phyloP scores from a whole-genome alignment of 1,140 invertebrate species.

The Bilobella aurantiaca region DNA sequence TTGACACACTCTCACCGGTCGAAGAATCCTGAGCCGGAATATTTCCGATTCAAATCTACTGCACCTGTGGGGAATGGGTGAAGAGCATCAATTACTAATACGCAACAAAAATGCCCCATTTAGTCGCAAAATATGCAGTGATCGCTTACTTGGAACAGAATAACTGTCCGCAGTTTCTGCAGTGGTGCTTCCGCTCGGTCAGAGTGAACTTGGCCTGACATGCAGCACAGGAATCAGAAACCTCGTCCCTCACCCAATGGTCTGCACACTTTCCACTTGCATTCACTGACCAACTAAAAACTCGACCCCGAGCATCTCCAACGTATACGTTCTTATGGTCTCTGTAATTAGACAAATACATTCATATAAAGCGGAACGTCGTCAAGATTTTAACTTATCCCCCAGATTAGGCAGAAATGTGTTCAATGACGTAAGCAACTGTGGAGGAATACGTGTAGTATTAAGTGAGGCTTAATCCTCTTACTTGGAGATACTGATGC shows the following conservation, averaged over 20 bases:
- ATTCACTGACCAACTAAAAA: constrained; percentile 86
- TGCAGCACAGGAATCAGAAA: constrained; percentile 70
- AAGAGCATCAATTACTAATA: too few species aligned
- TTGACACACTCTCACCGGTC: constrained; percentile 83
- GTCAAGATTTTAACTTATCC: too few species aligned
- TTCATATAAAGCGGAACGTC: too few species aligned
- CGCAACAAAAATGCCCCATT: too few species aligned
- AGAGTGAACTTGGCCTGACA: constrained; percentile 83
- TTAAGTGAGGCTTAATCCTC: too few species aligned
- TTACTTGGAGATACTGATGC: constrained; percentile 76
- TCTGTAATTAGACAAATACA: too few species aligned
- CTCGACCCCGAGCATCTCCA: constrained; percentile 86
- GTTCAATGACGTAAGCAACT: too few species aligned
- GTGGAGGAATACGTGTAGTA: too few species aligned
- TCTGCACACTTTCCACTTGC: constrained; percentile 84
- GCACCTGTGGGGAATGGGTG: constrained; percentile 6
- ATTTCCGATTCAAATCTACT: constrained; percentile 92
- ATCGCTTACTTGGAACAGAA: constrained; percentile 96
- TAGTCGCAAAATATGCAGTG: too few species aligned
- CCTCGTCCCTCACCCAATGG: constrained; percentile 92
- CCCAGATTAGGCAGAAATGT: too few species aligned
- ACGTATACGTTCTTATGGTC: constrained; percentile 84
- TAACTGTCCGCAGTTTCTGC: constrained; percentile 89
- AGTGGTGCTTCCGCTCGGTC: constrained; percentile 92
- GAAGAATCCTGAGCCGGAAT: constrained; percentile 72